Evolutionary conservation across 2,888 invertebrate species (phyloP).

Genomic region (Machimus atricapillus): DNA sequence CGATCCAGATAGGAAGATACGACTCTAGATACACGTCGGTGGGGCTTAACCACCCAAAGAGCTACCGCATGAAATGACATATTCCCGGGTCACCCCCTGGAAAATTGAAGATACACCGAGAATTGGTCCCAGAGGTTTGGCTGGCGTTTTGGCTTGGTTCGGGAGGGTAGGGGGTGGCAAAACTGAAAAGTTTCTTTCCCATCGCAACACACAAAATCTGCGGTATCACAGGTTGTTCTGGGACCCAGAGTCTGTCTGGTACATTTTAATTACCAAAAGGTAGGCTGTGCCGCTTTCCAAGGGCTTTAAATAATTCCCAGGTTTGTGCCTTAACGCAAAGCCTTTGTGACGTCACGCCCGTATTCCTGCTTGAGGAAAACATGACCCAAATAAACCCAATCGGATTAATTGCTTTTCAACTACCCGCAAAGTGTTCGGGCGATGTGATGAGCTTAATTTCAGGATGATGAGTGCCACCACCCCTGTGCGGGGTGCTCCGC

Average conservation of each 20-base stretch:
- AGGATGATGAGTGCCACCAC: neutral
- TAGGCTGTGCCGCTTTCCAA: neutral
- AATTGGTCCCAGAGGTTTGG: neutral
- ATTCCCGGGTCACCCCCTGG: neutral
- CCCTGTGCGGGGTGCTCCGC: neutral
- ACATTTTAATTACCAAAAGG: constrained; percentile 8
- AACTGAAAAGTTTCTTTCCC: neutral
- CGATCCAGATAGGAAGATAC: neutral
- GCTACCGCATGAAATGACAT: neutral
- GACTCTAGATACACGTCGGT: neutral
- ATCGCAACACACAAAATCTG: neutral
- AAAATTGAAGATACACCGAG: neutral
- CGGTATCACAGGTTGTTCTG: neutral
- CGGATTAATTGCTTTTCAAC: constrained; percentile 36
- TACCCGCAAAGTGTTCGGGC: constrained; percentile 24
- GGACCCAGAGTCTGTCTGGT: neutral
- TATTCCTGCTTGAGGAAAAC: constrained; percentile 3
- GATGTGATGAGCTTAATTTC: constrained; percentile 27
- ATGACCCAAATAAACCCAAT: constrained; percentile 37
- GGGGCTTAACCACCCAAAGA: neutral
- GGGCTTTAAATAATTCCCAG: constrained; percentile 17
- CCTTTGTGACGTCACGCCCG: neutral
- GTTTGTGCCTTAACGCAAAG: neutral
- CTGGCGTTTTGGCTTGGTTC: neutral
- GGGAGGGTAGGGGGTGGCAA: neutral